A percentile compares a stretch with the other conserved stretches of the same genome.
Conservation (phyloP, 2,888 invertebrate genomes). For the Dorcus hopei region DNA sequence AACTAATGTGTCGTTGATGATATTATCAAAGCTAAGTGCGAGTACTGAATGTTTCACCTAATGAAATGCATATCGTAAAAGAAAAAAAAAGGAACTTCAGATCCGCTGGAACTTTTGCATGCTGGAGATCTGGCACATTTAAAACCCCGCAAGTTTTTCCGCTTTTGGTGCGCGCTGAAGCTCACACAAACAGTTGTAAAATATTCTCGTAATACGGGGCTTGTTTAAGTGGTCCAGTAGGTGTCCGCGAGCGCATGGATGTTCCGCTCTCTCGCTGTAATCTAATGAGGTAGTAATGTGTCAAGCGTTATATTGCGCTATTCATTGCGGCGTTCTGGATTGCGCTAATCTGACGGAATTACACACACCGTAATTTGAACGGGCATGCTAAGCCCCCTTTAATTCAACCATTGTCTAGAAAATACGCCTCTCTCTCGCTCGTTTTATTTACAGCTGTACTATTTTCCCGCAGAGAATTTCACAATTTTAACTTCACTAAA, state of each 20-base stretch:
- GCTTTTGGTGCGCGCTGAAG: background rate
- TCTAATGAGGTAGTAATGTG: constrained; percentile 51
- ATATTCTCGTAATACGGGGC: background rate
- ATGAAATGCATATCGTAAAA: constrained; percentile 25
- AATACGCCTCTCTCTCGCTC: constrained; percentile 27
- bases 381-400: constrained; percentile 41
- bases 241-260: background rate
- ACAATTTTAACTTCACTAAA: no score
- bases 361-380: constrained; percentile 47
- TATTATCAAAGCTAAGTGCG: constrained; percentile 21
- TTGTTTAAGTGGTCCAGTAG: constrained; percentile 1
- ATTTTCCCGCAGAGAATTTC: no score
- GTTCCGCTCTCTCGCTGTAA: constrained; percentile 9
- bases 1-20: constrained; percentile 17
- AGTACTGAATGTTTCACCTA: constrained; percentile 24
- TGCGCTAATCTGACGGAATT: constrained; percentile 51
- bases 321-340: constrained; percentile 47
- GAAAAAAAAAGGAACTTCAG: constrained; percentile 18
- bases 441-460: no score
- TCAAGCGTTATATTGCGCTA: constrained; percentile 47
- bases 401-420: constrained; percentile 47
- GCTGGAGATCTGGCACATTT: background rate
- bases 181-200: constrained; percentile 1
- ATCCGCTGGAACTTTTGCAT: constrained; percentile 18
- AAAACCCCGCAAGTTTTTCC: background rate